A percentile compares a stretch with the other conserved stretches of the same genome.
Evolutionary conservation across 2,797 vertebrate genomes (phyloP).

Genomic region (Crenichthys baileyi): DNA sequence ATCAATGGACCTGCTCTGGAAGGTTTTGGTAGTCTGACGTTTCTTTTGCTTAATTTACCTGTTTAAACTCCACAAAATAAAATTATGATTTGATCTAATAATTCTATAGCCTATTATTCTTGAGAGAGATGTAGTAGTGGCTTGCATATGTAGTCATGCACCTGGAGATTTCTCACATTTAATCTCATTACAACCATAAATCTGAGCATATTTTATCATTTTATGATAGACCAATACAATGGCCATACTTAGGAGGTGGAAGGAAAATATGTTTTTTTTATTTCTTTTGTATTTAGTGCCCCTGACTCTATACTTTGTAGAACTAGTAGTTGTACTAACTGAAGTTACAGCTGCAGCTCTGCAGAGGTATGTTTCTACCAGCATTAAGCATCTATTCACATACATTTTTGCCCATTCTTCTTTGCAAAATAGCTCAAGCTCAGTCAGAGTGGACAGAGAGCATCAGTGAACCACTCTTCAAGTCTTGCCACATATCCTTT

Average conservation of each 20-base stretch:
- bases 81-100: constrained; percentile 13
- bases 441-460: too few species aligned
- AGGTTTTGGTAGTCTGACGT: constrained; percentile 1
- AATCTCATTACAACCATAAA: not conserved
- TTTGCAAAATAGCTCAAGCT: too few species aligned
- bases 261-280: not conserved
- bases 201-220: not conserved
- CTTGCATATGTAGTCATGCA: not conserved
- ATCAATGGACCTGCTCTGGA: not conserved
- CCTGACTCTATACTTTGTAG: not conserved
- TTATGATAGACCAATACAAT: not conserved
- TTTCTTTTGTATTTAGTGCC: not conserved
- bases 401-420: too few species aligned
- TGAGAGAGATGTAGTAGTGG: not conserved
- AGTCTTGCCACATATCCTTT: too few species aligned
- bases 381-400: too few species aligned
- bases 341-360: too few species aligned
- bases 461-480: too few species aligned
- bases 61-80: not conserved
- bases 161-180: not conserved
- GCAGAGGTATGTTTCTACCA: too few species aligned
- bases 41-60: constrained; percentile 7
- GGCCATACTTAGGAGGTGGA: not conserved
- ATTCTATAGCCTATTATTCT: not conserved
- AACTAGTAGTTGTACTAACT: too few species aligned